Percentiles rank a stretch among this genome's conserved stretches.
Conservation (phyloP, 2,888 invertebrate genomes). For the Pyrgus malvae region DNA sequence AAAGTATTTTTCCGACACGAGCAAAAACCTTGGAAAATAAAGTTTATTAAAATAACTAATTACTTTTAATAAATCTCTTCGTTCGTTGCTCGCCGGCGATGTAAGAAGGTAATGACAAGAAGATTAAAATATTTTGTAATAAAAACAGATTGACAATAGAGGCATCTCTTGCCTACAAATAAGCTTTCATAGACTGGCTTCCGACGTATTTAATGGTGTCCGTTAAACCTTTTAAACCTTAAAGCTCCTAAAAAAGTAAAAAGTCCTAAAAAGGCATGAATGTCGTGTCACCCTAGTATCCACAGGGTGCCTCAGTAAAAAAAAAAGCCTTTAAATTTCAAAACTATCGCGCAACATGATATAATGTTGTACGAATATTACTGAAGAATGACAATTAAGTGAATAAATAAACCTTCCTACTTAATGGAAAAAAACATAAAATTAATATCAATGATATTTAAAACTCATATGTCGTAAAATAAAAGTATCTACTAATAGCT, state of each 20-base stretch:
- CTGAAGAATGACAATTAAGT: too few relatives aligned
- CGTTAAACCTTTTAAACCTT: slow-evolving; percentile 39
- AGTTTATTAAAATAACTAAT: neutral
- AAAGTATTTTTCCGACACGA: too few relatives aligned
- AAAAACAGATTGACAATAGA: slow-evolving; percentile 24
- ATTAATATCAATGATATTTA: too few relatives aligned
- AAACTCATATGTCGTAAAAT: too few relatives aligned
- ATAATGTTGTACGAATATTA: too few relatives aligned
- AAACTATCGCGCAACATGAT: too few relatives aligned
- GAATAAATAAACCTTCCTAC: too few relatives aligned
- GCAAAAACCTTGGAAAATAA: too few relatives aligned
- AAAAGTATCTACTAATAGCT: too few relatives aligned
- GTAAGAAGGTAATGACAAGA: neutral
- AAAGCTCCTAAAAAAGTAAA: slow-evolving; percentile 35
- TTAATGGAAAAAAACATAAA: too few relatives aligned
- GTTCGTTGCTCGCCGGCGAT: neutral
- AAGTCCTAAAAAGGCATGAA: slow-evolving; percentile 43
- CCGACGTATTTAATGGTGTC: slow-evolving; percentile 48
- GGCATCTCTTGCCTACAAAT: slow-evolving; percentile 56
- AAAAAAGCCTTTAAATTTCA: too few relatives aligned
- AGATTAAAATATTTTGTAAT: slow-evolving; percentile 45
- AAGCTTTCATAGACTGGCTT: slow-evolving; percentile 55
- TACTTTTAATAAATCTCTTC: neutral
- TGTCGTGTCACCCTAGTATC: slow-evolving; percentile 34
- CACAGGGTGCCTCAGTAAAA: too few relatives aligned